Base-by-base conservation (phyloP, 2,113 vertebrate species). In the Aspidoscelis tigris region DNA sequence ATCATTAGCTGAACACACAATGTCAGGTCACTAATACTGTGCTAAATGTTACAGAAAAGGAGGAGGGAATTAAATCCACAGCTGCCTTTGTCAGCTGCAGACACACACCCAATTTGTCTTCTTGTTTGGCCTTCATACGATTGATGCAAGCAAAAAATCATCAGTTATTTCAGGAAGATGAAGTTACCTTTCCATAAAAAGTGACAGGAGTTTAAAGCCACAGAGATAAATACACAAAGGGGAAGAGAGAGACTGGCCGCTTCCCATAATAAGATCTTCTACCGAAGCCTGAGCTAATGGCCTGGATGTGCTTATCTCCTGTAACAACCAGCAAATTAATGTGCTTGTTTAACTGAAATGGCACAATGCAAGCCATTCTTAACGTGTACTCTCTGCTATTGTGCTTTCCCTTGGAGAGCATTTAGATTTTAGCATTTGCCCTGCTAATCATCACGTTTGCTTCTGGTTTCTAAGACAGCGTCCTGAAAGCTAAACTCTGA, bases 181-280 rank as follows among this genome's bases (percentile, higher is more conserved):
- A 84, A 79, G 82, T 83, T 83, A 68, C 76, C 77, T 84, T 84
- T 72, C 69, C 44, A 73, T 74, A 50, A 58, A 82, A 24, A n/a
- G 53, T 79, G 76, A 58, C n/a, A 87, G 39, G 61, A 65, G 80
- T 88, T 92, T 33, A 84, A 85, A 87, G 89, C 84, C 0, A 55
- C 61, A 78, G 84, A 88, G 85, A 87, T 74, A 80, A 85, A 88
- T 70, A 64, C 84, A 82, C 78, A 87, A 93, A 87, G 89, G 58
- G 78, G 85, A 85, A 84, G 55, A 87, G 81, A 73, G 43, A 76
- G 88, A 53, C 2, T 71, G 39, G 81, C 68, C 0, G 3, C 69
- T 89, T 86, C 83, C 70, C 18, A 11, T 79, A 86, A 84, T 68
- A 69, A 47, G 80, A 76, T 12, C 82, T 84, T 84, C 12, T 89